Percentiles rank a stretch among this genome's conserved stretches.
Conservation (phyloP, 1,140 invertebrate species). For the Ectropis grisescens region DNA sequence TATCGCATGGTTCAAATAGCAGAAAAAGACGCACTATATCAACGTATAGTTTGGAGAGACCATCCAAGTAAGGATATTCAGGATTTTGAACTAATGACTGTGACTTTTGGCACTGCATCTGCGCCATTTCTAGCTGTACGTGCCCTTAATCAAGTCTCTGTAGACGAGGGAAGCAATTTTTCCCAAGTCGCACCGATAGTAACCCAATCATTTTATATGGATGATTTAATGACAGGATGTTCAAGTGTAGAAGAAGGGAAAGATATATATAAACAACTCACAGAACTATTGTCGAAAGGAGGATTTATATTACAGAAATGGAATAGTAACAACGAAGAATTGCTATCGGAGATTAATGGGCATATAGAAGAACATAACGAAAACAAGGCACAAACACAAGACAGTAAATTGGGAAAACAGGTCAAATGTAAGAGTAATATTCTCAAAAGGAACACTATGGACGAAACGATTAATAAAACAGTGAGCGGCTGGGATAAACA, state of each 20-base stretch:
- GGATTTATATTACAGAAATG: neutral
- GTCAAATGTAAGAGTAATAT: too few relatives aligned
- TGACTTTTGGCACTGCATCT: slow-evolving; percentile 25
- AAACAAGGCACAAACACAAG: too few relatives aligned
- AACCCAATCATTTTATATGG: neutral
- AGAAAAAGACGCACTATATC: slow-evolving; percentile 21
- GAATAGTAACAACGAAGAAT: neutral
- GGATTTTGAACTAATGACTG: slow-evolving; percentile 17
- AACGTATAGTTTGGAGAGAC: slow-evolving; percentile 27
- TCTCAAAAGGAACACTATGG: too few relatives aligned
- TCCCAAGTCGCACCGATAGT: neutral
- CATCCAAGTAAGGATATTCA: slow-evolving; percentile 4
- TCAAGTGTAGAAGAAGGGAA: neutral
- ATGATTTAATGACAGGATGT: neutral
- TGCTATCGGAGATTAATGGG: neutral
- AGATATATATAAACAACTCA: neutral
- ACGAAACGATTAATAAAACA: too few relatives aligned
- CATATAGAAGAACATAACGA: too few relatives aligned
- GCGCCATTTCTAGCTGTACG: slow-evolving; percentile 14
- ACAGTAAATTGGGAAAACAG: too few relatives aligned
- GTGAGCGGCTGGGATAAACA: too few relatives aligned
- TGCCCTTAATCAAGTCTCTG: neutral
- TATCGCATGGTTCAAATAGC: slow-evolving; percentile 4
- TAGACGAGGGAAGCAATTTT: neutral
- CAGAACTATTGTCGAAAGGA: neutral